These are phyloP conservation scores for Petrolisthes manimaculis DNA, from an alignment of 2,888 invertebrate species.

Conservation along the genomic window DNA sequence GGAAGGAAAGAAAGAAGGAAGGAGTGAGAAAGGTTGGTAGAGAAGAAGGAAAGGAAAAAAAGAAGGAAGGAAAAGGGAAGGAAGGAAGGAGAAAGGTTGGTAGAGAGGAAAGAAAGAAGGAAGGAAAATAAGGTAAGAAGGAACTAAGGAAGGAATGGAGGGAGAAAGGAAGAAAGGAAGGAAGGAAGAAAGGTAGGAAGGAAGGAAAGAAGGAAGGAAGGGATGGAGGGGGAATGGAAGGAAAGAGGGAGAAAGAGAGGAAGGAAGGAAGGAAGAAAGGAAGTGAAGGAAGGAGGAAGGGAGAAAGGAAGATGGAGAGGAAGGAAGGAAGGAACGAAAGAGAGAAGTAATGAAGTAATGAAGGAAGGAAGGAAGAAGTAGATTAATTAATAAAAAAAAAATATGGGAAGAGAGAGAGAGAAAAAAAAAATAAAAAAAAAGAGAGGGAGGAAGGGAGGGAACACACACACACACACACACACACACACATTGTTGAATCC, in stretches of 20 bases:
- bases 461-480: too few relatives aligned
- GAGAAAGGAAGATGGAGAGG: not conserved
- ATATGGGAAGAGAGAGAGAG: too few relatives aligned
- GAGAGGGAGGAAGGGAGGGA: constrained; percentile 8
- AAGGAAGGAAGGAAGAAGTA: too few relatives aligned
- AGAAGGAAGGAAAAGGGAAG: not conserved
- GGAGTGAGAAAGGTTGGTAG: not conserved
- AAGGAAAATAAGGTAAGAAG: not conserved
- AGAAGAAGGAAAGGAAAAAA: not conserved
- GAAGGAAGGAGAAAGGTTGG: not conserved
- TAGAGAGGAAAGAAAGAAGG: not conserved
- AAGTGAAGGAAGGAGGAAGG: not conserved
- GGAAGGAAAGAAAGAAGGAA: not conserved
- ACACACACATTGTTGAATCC: too few relatives aligned
- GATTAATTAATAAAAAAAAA: too few relatives aligned
- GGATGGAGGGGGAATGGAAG: not conserved
- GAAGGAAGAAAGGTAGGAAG: not conserved
- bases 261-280: not conserved
- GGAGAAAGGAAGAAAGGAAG: not conserved
- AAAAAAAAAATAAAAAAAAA: too few relatives aligned
- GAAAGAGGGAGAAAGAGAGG: not conserved
- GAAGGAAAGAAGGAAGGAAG: not conserved
- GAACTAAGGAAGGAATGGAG: not conserved
- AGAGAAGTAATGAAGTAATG: too few relatives aligned
- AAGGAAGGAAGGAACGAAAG: not conserved